Base-by-base conservation (phyloP, 1,140 invertebrate species). In the Sitodiplosis mosellana region DNA sequence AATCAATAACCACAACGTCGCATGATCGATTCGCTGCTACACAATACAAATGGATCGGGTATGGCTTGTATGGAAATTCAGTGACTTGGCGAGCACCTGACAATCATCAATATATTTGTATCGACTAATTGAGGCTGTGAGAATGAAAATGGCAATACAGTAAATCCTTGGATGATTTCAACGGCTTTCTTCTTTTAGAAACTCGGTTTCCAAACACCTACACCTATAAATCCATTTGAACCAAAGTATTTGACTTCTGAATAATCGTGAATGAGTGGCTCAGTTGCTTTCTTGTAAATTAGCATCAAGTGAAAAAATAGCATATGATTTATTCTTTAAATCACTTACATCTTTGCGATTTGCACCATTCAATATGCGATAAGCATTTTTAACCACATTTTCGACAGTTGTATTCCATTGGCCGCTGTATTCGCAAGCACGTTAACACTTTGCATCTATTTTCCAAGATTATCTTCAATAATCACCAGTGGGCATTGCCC, bases 181-280 rank as follows among this genome's bases (percentile, higher is more conserved):
- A 60, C 59, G 1, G 59, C 61, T 50, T 63, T 54, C 49, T 60
- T 48, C 2, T 49, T 27, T 21, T 55, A 37, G 11, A 61, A 27
- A 27, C 10, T 27, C 10, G 27, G 3, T 5, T 27, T 46, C 18
- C 46, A 44, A 44, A 53, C 17, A 8, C 46, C 41, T 18, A 58
- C 54, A 59, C 78, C 77, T 0, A 78, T 78, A 54, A 84, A 79
- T 10, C 80, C 80, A 64, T 83, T 78, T 8, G 50, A 51, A 0
- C 80, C 80, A 61, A 62, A 57, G 36, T 61, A 63, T 42, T 40
- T 2, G n/a, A 63, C 56, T 14, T 47, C 46, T n/a, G 52, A 53
- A 42, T 52, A 4, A 4, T 18, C 45, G 58, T 57, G 27, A 27
- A 27, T 15, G 78, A 82, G 52, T 12, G 72, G 57, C 7, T 68